These are phyloP conservation scores for Sebastes taczanowskii DNA, from an alignment of 2,797 vertebrate species.

Conservation along the genomic window DNA sequence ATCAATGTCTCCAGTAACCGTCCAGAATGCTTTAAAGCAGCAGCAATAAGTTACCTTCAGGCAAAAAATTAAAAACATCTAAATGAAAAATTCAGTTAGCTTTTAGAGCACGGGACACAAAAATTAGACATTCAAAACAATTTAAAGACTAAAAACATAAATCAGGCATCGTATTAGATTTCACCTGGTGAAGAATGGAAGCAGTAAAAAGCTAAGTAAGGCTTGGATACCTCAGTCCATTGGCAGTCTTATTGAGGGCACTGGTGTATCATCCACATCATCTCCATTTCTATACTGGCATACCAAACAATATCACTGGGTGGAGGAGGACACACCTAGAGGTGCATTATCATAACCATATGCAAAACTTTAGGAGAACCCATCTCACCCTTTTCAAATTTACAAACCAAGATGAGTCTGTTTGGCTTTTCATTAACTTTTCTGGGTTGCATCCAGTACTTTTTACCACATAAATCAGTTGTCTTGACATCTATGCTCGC, in stretches of 20 bases:
- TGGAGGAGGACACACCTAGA: neutral
- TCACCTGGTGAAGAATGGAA: slow-evolving; percentile 28
- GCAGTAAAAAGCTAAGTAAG: slow-evolving; percentile 27
- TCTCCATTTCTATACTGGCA: slow-evolving; percentile 9
- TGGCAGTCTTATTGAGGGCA: slow-evolving; percentile 35
- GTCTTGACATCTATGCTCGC: neutral
- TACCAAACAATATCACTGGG: neutral
- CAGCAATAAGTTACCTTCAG: slow-evolving; percentile 25
- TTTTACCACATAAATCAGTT: neutral
- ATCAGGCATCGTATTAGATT: slow-evolving; percentile 24
- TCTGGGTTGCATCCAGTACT: neutral
- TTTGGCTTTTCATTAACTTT: neutral
- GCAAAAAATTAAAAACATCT: neutral
- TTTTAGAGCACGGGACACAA: slow-evolving; percentile 11
- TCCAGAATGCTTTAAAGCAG: slow-evolving; percentile 27
- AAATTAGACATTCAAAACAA: slow-evolving; percentile 7
- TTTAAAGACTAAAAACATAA: slow-evolving; percentile 3
- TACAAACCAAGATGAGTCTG: neutral
- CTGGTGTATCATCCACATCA: neutral
- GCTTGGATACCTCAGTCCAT: slow-evolving; percentile 17
- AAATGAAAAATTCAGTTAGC: neutral
- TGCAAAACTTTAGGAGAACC: neutral
- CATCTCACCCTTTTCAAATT: neutral
- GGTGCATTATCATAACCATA: neutral
- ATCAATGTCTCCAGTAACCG: neutral